Percentiles rank a stretch among this genome's conserved stretches.
Conservation (phyloP, 2,113 vertebrate genomes). For the Colossoma macropomum region DNA sequence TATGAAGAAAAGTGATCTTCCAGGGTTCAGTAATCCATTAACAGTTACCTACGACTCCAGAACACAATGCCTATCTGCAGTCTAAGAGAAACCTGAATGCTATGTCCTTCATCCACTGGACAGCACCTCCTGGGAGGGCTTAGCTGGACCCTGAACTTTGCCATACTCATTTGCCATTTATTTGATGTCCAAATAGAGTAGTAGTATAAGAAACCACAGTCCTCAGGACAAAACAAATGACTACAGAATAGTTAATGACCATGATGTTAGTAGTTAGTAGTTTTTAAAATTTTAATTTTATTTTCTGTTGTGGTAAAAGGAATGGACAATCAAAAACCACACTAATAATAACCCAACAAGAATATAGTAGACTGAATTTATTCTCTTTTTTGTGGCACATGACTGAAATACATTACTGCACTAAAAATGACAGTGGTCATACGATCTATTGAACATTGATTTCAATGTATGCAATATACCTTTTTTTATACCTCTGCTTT, state of each 20-base stretch:
- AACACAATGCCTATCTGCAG: not conserved
- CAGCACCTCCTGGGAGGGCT: slow-evolving; percentile 4
- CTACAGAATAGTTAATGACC: too few relatives aligned
- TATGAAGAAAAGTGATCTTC: not conserved
- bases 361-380: slow-evolving; percentile 30
- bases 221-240: too few relatives aligned
- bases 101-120: not conserved
- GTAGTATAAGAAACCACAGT: not conserved
- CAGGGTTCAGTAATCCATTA: not conserved
- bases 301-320: too few relatives aligned
- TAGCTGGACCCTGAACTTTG: not conserved
- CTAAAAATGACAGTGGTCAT: not conserved
- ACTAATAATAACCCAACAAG: not conserved
- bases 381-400: slow-evolving; percentile 13
- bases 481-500: too few relatives aligned
- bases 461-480: not conserved
- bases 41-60: not conserved
- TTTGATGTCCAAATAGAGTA: not conserved
- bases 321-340: not conserved
- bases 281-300: not conserved
- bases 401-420: not conserved
- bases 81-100: not conserved
- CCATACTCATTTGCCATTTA: slow-evolving; percentile 9
- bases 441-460: not conserved
- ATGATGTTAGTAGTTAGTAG: not conserved